phyloP scores from a whole-genome alignment of 2,113 vertebrate species.

The Prunella himalayana region DNA sequence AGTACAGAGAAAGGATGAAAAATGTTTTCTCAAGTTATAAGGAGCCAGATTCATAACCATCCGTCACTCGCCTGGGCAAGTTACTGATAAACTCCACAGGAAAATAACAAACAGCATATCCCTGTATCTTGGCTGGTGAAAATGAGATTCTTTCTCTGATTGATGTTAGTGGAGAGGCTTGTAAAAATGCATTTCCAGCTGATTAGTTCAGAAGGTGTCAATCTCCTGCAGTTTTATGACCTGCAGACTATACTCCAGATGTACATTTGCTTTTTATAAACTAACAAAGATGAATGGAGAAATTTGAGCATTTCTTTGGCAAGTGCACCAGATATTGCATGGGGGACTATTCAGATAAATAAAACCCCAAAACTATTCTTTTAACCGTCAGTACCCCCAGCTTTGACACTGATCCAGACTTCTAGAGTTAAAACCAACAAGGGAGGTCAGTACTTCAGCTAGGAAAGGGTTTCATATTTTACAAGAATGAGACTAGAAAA shows the following conservation, averaged over 20 bases:
- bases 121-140: conserved; percentile 75
- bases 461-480: neutral
- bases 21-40: conserved; percentile 73
- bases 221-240: conserved; percentile 79
- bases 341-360: conserved; percentile 18
- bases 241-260: conserved; percentile 79
- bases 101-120: conserved; percentile 76
- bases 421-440: neutral
- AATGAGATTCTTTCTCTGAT: conserved; percentile 83
- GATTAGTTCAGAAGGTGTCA: conserved; percentile 85
- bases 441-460: neutral
- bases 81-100: conserved; percentile 78
- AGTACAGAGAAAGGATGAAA: conserved; percentile 69
- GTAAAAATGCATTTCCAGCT: conserved; percentile 85
- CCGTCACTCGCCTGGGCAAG: conserved; percentile 75
- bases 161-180: conserved; percentile 78
- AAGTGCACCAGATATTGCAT: conserved; percentile 59
- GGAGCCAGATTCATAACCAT: conserved; percentile 79
- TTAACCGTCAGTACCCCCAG: conserved; percentile 8
- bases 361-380: neutral
- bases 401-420: neutral
- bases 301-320: conserved; percentile 71
- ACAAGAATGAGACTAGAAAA: neutral
- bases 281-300: conserved; percentile 84
- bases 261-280: conserved; percentile 86